These are phyloP conservation scores for Coreius guichenoti DNA, from an alignment of 2,797 vertebrate genomes.

Conservation along the genomic window DNA sequence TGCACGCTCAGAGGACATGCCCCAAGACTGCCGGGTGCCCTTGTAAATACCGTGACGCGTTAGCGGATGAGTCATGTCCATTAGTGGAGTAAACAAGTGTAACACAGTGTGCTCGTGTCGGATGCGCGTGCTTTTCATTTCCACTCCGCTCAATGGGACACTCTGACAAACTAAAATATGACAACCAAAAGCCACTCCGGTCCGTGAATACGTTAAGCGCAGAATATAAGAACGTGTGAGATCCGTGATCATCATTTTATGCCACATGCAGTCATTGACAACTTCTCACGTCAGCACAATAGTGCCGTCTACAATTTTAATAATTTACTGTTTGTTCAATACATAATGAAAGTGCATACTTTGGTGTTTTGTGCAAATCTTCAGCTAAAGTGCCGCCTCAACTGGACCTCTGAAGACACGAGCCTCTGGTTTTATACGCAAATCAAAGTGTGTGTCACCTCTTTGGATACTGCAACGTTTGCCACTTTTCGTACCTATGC, in stretches of 20 bases:
- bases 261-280: not conserved
- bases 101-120: not conserved
- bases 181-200: not conserved
- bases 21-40: not conserved
- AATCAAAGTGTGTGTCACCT: too few relatives aligned
- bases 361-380: too few relatives aligned
- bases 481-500: not conserved
- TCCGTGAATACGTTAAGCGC: too few relatives aligned
- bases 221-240: not conserved
- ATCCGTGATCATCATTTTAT: not conserved
- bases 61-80: conserved; percentile 20
- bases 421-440: too few relatives aligned
- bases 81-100: conserved; percentile 7
- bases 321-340: too few relatives aligned
- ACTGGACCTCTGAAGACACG: too few relatives aligned
- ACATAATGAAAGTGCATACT: too few relatives aligned
- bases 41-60: not conserved
- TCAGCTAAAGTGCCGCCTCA: too few relatives aligned
- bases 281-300: too few relatives aligned
- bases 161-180: not conserved
- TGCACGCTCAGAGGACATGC: not conserved
- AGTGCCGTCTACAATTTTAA: not conserved
- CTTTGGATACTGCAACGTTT: not conserved
- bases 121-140: not conserved
- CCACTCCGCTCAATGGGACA: not conserved